Base-by-base conservation (phyloP, 2,888 invertebrate genomes). In the Iselma pallidipennis region DNA sequence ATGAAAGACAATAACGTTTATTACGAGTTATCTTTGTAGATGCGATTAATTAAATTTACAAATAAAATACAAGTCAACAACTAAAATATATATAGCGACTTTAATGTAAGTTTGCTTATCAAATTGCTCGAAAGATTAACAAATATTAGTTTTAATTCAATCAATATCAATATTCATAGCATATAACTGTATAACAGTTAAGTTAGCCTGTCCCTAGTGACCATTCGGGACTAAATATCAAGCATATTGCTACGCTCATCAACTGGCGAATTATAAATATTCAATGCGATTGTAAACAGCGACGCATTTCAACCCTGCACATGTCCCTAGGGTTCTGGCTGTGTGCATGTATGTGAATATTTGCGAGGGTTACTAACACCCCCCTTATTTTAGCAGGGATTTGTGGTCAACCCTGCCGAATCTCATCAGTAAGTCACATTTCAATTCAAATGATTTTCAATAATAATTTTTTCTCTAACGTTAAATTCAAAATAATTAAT, bases 231-330 rank as follows among this genome's bases (percentile, higher is more conserved):
- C 78, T 78, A 81, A 80, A 81, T 75, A 75, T 80, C 77, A 68
- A 81, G 77, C 82, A 82, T 82, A 81, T 82, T 81, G 82, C 81
- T 80, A 78, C 81, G 82, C 80, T 82, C 82, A 81, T 81, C 82
- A 80, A 81, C 81, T 81, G 82, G 78, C 82, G 80, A 77, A 80
- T 79, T 79, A 82, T 81, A 81, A 82, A 81, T 81, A 81, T 81
- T 80, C 80, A 79, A 81, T 81, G 77, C 78, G 80, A 80, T 78
- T 81, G 81, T 81, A 81, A 81, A 81, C 81, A 81, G 71, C 52
- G 55, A 67, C 70, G 68, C 66, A 67, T 64, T 67, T 60, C 66
- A 66, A 62, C 66, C 65, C 64, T 61, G 63, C 42, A 45, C 55
- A 61, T 54, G 57, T 66, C 66, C 68, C 68, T 57, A 49, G 64